Percentiles rank a stretch among this genome's conserved stretches.
Evolutionary conservation across 2,797 vertebrate species (phyloP).

Genomic region (Moxostoma hubbsi): DNA sequence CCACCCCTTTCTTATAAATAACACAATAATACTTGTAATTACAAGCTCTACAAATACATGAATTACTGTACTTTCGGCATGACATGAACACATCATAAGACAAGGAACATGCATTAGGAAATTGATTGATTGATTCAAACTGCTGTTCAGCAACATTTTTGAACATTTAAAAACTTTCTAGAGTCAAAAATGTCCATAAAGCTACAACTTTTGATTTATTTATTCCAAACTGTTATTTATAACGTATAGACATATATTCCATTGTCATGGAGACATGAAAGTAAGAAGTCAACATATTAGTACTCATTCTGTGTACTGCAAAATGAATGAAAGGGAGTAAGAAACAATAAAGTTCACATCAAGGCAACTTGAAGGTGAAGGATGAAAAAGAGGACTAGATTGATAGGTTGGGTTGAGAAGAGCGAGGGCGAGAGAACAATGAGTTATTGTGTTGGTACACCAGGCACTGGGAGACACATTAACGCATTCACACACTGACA

Average conservation of each 20-base stretch:
- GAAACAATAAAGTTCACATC: slow-evolving; percentile 67
- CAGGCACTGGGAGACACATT: slow-evolving; percentile 86
- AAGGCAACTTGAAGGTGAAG: slow-evolving; percentile 68
- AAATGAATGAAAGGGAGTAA: slow-evolving; percentile 57
- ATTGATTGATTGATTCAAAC: not conserved
- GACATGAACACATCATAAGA: too few relatives aligned
- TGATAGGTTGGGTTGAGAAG: slow-evolving; percentile 64
- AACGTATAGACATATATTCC: not conserved
- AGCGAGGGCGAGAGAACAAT: slow-evolving; percentile 77
- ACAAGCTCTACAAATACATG: too few relatives aligned
- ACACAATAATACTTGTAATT: too few relatives aligned
- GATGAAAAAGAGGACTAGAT: slow-evolving; percentile 68
- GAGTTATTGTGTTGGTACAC: slow-evolving; percentile 79
- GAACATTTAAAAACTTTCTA: not conserved
- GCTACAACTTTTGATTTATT: not conserved
- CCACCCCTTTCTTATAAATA: too few relatives aligned
- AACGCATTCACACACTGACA: slow-evolving; percentile 75
- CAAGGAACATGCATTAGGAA: too few relatives aligned
- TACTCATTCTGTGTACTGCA: not conserved
- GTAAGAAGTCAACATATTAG: not conserved
- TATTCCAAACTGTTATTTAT: slow-evolving; percentile 12
- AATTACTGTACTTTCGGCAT: too few relatives aligned
- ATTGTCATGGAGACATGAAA: slow-evolving; percentile 18
- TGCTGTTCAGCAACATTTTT: too few relatives aligned
- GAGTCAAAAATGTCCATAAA: not conserved